Evolutionary conservation across 2,888 invertebrate species (phyloP), one percentile per base, ranked within the genome.

Genomic region (Standfussiana lucernea): DNA sequence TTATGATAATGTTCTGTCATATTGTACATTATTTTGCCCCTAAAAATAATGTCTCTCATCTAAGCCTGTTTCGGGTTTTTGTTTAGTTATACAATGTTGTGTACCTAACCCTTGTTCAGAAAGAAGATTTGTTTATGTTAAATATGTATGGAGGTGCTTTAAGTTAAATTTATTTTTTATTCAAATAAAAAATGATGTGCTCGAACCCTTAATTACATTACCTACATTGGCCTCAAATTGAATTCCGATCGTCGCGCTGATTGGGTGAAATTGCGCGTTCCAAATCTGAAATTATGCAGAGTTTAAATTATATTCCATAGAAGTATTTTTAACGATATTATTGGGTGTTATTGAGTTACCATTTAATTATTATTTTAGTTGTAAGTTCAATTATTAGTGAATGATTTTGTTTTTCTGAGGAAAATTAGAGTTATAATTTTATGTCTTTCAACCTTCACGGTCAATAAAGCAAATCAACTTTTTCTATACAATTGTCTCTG

Each of bases 191-290:
- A 40, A 47, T 56, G 24, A 62, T 69, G 75, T 79, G 28, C 32
- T 68, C 40, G 40, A 47, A 67, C n/a, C 80, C 56, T 64, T 79
- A 80, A 77, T 80, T 28, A 66, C 53, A 62, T 74, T 40, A 82
- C 37, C 85, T 77, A 82, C 32, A 85, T 75, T 81, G 68, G 64
- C 45, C 62, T 72, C 35, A 80, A 86, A 86, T 85, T 88, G 75
- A 86, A 86, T 88, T 74, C 42, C 79, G 79, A 89, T 80, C 80
- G 78, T 77, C 64, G 35, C 45, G 72, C 71, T 81, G 85, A 90
- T 89, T 87, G 80, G 69, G 72, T 83, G 72, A 86, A 88, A 85
- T 86, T 79, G 76, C 71, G 75, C 86, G 86, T 89, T 90, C 85
- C n/a, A 74, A 86, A 80, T 83, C 61, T 74, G 53, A 89, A 85